These are phyloP conservation scores for Chromis chromis DNA, from an alignment of 2,797 vertebrate genomes.

Conservation along the genomic window DNA sequence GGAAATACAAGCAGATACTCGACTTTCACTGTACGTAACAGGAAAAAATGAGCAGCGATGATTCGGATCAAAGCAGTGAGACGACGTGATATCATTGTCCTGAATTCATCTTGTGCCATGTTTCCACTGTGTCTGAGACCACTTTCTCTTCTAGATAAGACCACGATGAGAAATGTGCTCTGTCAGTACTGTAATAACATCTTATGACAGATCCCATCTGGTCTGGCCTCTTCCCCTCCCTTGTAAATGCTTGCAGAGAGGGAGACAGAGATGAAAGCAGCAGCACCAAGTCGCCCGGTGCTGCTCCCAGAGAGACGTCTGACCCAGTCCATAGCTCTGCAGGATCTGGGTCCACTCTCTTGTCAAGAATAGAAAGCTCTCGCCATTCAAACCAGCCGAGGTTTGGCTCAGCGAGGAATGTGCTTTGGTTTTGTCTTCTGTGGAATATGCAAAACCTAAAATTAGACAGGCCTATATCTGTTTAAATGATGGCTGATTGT, in stretches of 20 bases:
- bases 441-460: conserved; percentile 72
- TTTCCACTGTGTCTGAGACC: conserved; percentile 24
- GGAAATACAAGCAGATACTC: conserved; percentile 26
- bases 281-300: conserved; percentile 41
- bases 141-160: conserved; percentile 43
- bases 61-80: conserved; percentile 25
- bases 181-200: conserved; percentile 62
- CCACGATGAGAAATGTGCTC: conserved; percentile 53
- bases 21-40: conserved; percentile 15
- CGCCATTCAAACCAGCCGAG: conserved; percentile 54
- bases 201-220: conserved; percentile 66
- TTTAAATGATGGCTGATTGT: conserved; percentile 45
- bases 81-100: conserved; percentile 14
- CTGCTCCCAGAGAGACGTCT: conserved; percentile 50
- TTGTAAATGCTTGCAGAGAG: conserved; percentile 60
- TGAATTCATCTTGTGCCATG: conserved; percentile 31
- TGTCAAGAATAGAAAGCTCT: conserved; percentile 66
- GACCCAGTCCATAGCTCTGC: conserved; percentile 33
- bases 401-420: conserved; percentile 72
- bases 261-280: conserved; percentile 66
- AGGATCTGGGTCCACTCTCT: conserved; percentile 60
- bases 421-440: conserved; percentile 64
- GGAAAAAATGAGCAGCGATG: conserved; percentile 8
- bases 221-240: conserved; percentile 45
- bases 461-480: conserved; percentile 46